phyloP scores from a whole-genome alignment of 2,113 vertebrate species.

The Macrotis lagotis region DNA sequence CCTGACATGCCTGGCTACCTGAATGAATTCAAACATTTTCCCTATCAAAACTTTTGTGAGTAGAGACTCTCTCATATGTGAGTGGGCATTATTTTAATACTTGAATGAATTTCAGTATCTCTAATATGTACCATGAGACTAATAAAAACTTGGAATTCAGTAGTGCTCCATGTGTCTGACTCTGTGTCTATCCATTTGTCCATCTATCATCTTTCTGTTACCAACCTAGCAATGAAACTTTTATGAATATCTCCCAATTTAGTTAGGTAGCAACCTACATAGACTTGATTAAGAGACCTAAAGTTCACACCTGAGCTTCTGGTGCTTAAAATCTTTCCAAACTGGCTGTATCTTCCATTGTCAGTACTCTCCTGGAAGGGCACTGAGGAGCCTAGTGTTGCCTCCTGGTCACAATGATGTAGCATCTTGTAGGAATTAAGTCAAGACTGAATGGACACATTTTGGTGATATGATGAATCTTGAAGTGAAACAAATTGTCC shows the following conservation, averaged over 20 bases:
- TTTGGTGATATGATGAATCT: conserved; percentile 26
- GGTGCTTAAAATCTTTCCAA: not conserved
- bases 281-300: not conserved
- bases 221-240: not conserved
- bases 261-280: not conserved
- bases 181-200: not conserved
- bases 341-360: not conserved
- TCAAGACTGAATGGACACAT: not conserved
- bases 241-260: not conserved
- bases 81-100: not conserved
- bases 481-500: not conserved
- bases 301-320: not conserved
- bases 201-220: not conserved
- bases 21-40: not conserved
- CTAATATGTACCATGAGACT: not conserved
- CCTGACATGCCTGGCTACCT: conserved; percentile 1
- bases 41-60: not conserved
- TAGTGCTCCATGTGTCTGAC: not conserved
- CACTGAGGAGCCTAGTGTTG: not conserved
- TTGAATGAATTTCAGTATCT: not conserved
- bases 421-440: not conserved
- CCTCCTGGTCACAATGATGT: not conserved
- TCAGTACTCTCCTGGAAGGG: not conserved
- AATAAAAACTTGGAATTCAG: not conserved
- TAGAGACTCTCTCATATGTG: not conserved